Conservation (phyloP, 2,888 invertebrate genomes). For the Tryphoninae sp. region DNA sequence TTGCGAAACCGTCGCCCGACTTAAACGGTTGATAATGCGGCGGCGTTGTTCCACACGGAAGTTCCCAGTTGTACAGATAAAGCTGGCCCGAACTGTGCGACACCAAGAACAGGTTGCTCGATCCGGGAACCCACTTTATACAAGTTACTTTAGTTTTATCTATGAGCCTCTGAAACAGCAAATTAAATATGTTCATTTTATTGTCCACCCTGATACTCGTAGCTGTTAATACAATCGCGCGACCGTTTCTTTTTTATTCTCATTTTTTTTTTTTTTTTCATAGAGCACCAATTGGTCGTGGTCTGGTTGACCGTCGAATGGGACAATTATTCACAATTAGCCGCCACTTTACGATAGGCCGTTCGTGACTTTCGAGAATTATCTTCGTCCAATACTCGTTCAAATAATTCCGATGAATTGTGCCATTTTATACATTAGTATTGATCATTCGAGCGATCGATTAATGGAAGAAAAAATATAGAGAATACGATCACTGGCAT, state of each 20-base stretch:
- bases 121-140: constrained; percentile 98
- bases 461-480: no score
- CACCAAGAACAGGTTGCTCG: constrained; percentile 95
- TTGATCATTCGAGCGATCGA: no score
- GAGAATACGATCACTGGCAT: no score
- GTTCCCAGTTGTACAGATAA: constrained; percentile 98
- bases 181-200: constrained; percentile 40
- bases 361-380: no score
- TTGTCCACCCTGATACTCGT: not conserved
- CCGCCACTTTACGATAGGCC: no score
- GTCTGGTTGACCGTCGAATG: no score
- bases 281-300: no score
- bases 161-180: constrained; percentile 89
- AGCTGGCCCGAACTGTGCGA: constrained; percentile 98
- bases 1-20: constrained; percentile 95
- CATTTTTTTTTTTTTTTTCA: not conserved
- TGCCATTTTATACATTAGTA: no score
- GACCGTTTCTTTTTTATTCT: not conserved
- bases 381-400: no score
- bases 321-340: no score
- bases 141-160: constrained; percentile 98
- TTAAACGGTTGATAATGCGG: constrained; percentile 98
- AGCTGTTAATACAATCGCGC: no score
- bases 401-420: no score
- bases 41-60: constrained; percentile 93